These are phyloP conservation scores for Erannis defoliaria DNA, from an alignment of 2,888 invertebrate species.

Conservation along the genomic window DNA sequence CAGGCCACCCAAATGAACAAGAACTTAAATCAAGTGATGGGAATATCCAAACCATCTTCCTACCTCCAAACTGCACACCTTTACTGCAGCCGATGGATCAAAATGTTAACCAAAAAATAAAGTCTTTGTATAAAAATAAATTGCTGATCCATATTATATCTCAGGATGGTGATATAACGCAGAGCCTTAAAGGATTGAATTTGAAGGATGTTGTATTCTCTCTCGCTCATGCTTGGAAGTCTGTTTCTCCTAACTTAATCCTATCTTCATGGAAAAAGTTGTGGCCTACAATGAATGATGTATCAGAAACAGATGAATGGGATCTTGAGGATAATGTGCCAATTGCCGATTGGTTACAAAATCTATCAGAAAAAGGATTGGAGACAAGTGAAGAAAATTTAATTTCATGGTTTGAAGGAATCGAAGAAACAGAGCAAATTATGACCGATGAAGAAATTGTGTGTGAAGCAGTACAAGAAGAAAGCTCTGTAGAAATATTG, in stretches of 20 bases:
- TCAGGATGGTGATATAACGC: constrained; percentile 46
- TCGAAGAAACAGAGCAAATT: constrained; percentile 11
- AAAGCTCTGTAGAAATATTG: constrained; percentile 22
- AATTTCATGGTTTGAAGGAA: constrained; percentile 41
- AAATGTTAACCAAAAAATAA: constrained; percentile 51
- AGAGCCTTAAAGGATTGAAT: constrained; percentile 47
- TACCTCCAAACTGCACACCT: constrained; percentile 49
- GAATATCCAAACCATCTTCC: constrained; percentile 14
- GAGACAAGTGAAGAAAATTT: constrained; percentile 47
- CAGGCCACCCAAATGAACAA: background rate
- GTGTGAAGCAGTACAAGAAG: constrained; percentile 42
- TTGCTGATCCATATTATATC: constrained; percentile 48
- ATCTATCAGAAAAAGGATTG: constrained; percentile 50
- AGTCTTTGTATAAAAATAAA: constrained; percentile 44
- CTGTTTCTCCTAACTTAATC: constrained; percentile 37
- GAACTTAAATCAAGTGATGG: background rate
- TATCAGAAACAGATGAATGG: constrained; percentile 49
- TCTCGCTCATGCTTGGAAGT: constrained; percentile 52
- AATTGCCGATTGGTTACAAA: constrained; percentile 49
- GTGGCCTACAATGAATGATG: constrained; percentile 50
- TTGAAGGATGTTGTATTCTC: constrained; percentile 40
- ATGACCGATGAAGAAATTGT: constrained; percentile 33
- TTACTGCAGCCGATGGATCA: constrained; percentile 53
- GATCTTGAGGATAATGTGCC: constrained; percentile 45
- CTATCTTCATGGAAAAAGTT: constrained; percentile 52